These are phyloP conservation scores for western clawed frog (Xenopus tropicalis) DNA, from an alignment of 2,113 vertebrate species.

Conservation along the genomic window DNA sequence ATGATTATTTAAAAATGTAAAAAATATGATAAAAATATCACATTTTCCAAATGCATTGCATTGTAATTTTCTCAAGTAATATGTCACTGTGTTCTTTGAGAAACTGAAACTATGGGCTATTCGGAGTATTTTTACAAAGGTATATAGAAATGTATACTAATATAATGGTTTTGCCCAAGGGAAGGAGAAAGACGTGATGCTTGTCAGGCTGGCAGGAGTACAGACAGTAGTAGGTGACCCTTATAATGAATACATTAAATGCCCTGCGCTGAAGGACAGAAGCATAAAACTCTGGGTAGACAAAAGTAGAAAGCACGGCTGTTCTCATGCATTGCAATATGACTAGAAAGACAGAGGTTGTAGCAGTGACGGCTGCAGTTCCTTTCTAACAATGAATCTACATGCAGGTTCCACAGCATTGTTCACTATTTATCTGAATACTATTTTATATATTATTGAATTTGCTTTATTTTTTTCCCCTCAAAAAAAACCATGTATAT, in stretches of 20 bases:
- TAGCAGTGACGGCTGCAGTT: constrained; percentile 33
- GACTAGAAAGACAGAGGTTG: constrained; percentile 35
- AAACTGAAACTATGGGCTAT: too few relatives aligned
- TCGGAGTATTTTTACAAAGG: constrained; percentile 7
- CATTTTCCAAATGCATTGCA: too few relatives aligned
- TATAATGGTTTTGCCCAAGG: constrained; percentile 39
- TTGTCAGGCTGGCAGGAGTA: constrained; percentile 33
- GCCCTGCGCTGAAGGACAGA: constrained; percentile 43
- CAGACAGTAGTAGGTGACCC: constrained; percentile 43
- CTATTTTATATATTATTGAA: constrained; percentile 49
- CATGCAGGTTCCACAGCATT: constrained; percentile 31
- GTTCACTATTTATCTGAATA: constrained; percentile 39
- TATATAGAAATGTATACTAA: constrained; percentile 33
- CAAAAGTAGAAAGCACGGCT: constrained; percentile 29
- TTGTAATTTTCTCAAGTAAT: too few relatives aligned
- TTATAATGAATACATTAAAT: constrained; percentile 46
- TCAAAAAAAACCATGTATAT: constrained; percentile 47
- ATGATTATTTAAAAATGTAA: too few relatives aligned
- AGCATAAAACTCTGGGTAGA: constrained; percentile 43
- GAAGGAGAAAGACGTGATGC: constrained; percentile 35
- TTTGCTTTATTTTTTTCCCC: constrained; percentile 52
- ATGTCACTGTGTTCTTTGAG: too few relatives aligned
- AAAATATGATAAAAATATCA: too few relatives aligned
- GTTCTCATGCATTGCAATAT: constrained; percentile 37
- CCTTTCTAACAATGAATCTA: constrained; percentile 37